Evolutionary conservation across 1,140 invertebrate species (phyloP).

Genomic region (Drosophila virilis): DNA sequence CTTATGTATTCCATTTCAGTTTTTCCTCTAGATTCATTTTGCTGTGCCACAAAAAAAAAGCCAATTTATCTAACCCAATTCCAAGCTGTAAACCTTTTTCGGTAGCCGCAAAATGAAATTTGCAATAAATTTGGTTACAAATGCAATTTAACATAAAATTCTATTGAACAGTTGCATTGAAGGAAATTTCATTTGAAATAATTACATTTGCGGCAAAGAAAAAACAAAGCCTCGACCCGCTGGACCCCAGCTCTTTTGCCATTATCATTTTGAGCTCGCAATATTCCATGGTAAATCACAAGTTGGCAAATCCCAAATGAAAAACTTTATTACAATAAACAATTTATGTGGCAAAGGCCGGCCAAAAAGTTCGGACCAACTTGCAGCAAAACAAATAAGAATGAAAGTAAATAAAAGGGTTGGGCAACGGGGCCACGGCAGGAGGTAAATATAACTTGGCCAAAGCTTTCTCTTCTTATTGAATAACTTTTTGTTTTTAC

Average conservation of each 20-base stretch:
- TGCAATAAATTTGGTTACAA: conserved; percentile 36
- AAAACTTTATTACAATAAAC: conserved; percentile 43
- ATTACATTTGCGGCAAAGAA: conserved; percentile 27
- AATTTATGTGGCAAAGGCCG: conserved; percentile 32
- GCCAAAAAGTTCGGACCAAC: conserved; percentile 17
- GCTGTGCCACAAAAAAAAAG: no score
- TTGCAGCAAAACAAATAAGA: neutral
- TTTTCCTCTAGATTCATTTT: no score
- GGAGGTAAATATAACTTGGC: neutral
- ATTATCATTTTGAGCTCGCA: conserved; percentile 27
- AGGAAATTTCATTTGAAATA: conserved; percentile 33
- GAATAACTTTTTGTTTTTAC: neutral
- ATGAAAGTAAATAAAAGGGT: no score
- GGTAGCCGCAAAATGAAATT: conserved; percentile 28
- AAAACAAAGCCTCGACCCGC: neutral
- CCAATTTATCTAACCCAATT: neutral
- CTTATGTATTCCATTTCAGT: no score
- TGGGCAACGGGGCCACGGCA: neutral
- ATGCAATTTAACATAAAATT: conserved; percentile 36
- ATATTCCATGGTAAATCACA: conserved; percentile 16
- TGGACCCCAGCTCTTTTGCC: neutral
- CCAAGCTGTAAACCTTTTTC: neutral
- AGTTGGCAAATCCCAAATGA: conserved; percentile 14
- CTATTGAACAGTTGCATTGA: conserved; percentile 34
- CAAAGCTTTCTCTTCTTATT: neutral